Evolutionary conservation across 2,113 vertebrate genomes (phyloP).

Genomic region (Esox niger): DNA sequence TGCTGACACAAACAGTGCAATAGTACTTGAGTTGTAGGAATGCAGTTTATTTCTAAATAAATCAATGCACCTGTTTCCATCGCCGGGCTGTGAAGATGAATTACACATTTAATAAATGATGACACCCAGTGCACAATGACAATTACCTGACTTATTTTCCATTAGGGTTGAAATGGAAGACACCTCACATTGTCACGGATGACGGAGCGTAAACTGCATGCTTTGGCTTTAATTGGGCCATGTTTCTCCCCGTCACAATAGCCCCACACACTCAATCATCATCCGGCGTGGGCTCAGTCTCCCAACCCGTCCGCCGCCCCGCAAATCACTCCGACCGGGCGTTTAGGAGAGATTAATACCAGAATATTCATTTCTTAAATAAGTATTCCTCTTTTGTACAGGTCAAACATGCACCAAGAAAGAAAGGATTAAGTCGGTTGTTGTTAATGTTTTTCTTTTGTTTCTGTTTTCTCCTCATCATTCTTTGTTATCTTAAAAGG

Average conservation of each 20-base stretch:
- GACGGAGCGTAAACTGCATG: slow-evolving; percentile 62
- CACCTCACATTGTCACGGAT: slow-evolving; percentile 73
- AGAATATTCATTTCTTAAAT: slow-evolving; percentile 57
- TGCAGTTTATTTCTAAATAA: slow-evolving; percentile 32
- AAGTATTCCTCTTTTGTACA: neutral
- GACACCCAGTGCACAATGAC: slow-evolving; percentile 73
- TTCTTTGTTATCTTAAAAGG: slow-evolving; percentile 63
- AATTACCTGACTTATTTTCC: slow-evolving; percentile 81
- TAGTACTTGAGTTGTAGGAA: too few species aligned
- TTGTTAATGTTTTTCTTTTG: slow-evolving; percentile 54
- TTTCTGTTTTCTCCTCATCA: slow-evolving; percentile 44
- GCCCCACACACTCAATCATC: slow-evolving; percentile 66
- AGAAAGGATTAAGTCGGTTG: slow-evolving; percentile 21
- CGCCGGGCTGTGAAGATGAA: slow-evolving; percentile 69
- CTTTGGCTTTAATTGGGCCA: slow-evolving; percentile 77
- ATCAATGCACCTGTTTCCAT: slow-evolving; percentile 65
- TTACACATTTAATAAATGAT: slow-evolving; percentile 75
- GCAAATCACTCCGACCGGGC: slow-evolving; percentile 46
- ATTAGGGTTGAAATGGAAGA: slow-evolving; percentile 60
- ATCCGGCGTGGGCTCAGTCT: slow-evolving; percentile 40
- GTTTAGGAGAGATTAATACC: slow-evolving; percentile 67
- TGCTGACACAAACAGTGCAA: slow-evolving; percentile 34
- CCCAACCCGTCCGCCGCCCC: neutral
- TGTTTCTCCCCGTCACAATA: slow-evolving; percentile 67
- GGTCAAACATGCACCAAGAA: slow-evolving; percentile 32